phyloP scores from a whole-genome alignment of 2,888 invertebrate species.

The Salticus scenicus region DNA sequence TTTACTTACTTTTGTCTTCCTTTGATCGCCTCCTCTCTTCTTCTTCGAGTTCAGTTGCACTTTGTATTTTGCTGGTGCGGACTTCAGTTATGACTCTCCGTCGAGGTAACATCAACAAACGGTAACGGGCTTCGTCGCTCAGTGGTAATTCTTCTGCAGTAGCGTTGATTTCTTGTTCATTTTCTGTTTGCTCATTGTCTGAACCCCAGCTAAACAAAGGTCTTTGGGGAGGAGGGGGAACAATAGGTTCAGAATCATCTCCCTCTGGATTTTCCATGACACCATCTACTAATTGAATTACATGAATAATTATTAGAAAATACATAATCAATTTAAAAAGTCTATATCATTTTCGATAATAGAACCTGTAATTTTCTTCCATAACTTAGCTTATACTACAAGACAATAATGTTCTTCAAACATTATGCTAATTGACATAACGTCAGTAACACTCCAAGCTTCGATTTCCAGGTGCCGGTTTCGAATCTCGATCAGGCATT shows the following conservation, averaged over 20 bases:
- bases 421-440: no score
- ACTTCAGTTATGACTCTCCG: background rate
- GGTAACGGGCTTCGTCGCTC: slow-evolving; percentile 46
- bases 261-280: background rate
- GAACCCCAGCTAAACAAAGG: slow-evolving; percentile 45
- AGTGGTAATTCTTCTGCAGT: slow-evolving; percentile 21
- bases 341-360: no score
- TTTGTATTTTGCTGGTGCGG: slow-evolving; percentile 6
- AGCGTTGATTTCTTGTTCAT: slow-evolving; percentile 1
- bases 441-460: no score
- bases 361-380: no score
- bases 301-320: background rate
- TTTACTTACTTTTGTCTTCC: slow-evolving; percentile 20
- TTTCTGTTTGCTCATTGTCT: background rate
- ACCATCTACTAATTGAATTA: background rate
- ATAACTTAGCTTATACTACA: no score
- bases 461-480: no score
- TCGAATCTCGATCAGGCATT: no score
- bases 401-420: no score
- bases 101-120: slow-evolving; percentile 35
- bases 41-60: slow-evolving; percentile 43
- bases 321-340: no score
- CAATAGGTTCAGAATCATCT: background rate
- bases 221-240: background rate
- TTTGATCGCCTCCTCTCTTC: slow-evolving; percentile 38